Evolutionary conservation across 2,797 vertebrate species (phyloP), one percentile per base, ranked within the genome.

Genomic region (Sebastolobus alascanus): DNA sequence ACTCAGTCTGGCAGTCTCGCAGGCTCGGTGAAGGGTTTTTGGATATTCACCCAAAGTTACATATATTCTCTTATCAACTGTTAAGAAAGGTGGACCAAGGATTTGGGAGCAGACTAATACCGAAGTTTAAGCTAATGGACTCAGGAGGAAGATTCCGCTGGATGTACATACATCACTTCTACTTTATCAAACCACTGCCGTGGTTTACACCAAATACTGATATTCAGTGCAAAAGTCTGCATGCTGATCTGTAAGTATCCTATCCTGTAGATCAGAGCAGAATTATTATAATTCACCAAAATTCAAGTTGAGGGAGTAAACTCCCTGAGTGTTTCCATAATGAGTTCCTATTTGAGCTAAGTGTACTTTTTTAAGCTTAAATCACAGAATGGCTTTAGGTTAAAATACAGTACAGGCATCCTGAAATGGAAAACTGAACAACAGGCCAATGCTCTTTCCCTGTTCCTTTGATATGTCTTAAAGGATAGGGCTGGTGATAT

Each of bases 41-140:
- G 66, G 72, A 84, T 60, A 20, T 70, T 75, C 60, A 55, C 35
- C 35, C 13, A 73, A 75, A 79, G 29, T 54, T 43, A 56, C n/a
- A 55, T 11, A 55, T 11, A 14, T 52, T 54, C 56, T 72, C 29
- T 59, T 16, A 40, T 61, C 43, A 76, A 81, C 87, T 84, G 83
- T 80, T 82, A 58, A 40, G 7, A 84, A 64, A 67, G 37, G 18
- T n/a, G 33, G 38, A 68, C 35, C 35, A 38, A 46, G 65, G 64
- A 58, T 65, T 74, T 8, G 1, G 11, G 50, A 67, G 65, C 68
- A 33, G 43, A 72, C 50, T 33, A 35, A 79, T 29, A 46, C 68
- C 63, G n/a, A 65, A 65, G 82, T 37, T 54, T 73, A 77, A 91
- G 79, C 70, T 87, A n/a, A 71, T 75, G 43, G 54, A 86, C 79